These are phyloP conservation scores for Azorinus chamasolen DNA, from an alignment of 2,888 invertebrate species.

Conservation along the genomic window DNA sequence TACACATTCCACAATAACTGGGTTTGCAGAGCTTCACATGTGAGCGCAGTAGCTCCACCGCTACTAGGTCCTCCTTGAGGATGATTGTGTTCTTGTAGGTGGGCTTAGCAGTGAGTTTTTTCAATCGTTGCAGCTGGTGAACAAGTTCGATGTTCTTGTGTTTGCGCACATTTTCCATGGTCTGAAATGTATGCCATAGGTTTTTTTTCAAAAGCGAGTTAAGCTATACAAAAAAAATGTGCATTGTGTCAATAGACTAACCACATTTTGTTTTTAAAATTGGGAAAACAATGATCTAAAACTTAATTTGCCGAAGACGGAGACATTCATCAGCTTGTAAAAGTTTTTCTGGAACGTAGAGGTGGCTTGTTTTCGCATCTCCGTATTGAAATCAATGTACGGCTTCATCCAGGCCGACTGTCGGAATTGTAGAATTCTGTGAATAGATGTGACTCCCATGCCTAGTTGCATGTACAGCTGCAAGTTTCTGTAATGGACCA, in stretches of 20 bases:
- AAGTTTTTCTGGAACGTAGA: slow-evolving; percentile 20
- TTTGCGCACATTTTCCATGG: slow-evolving; percentile 50
- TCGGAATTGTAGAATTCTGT: slow-evolving; percentile 79
- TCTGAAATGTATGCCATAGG: no score
- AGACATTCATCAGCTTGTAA: slow-evolving; percentile 27
- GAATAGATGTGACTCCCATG: slow-evolving; percentile 68
- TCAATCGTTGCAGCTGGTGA: slow-evolving; percentile 26
- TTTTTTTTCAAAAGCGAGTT: no score
- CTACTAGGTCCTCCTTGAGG: slow-evolving; percentile 43
- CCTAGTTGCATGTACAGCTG: slow-evolving; percentile 74
- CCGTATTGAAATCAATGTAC: slow-evolving; percentile 72
- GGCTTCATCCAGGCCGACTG: slow-evolving; percentile 77
- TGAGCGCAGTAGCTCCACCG: slow-evolving; percentile 29
- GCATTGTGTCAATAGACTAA: no score
- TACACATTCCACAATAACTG: slow-evolving; percentile 49
- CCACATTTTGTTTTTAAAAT: background rate
- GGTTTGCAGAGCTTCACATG: slow-evolving; percentile 45
- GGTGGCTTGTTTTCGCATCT: slow-evolving; percentile 21
- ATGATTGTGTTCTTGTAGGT: slow-evolving; percentile 42
- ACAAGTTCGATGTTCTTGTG: slow-evolving; percentile 44
- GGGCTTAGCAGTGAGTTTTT: slow-evolving; percentile 35
- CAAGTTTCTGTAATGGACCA: slow-evolving; percentile 73
- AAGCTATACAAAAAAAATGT: no score
- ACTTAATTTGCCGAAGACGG: slow-evolving; percentile 30
- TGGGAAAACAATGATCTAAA: background rate